Base-by-base conservation (phyloP, 2,797 vertebrate species). In the Acrossocheilus wenchowensis region DNA sequence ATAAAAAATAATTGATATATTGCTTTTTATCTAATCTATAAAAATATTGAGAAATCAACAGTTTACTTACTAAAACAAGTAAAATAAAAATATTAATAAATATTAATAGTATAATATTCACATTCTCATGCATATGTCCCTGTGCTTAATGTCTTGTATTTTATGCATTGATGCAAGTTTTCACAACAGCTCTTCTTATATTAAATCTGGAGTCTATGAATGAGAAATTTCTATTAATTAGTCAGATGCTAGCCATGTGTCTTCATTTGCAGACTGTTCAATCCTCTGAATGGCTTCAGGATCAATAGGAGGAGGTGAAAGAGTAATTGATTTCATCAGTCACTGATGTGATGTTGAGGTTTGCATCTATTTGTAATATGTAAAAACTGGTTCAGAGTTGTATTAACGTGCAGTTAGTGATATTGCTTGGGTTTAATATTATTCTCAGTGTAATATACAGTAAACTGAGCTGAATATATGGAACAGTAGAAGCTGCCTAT, bases 261-360 rank as follows among this genome's bases (percentile, higher is more conserved):
- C 87, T 77, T 54, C 66, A 75, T 90, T 91, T 39, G 43, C 89
- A 85, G 83, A 87, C 85, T 71, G 87, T 90, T 90, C 87, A 89
- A 89, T 92, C 86, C 50, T 80, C 82, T 91, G 89, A 89, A 89
- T 91, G 89, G 87, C 88, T 84, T 66, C 60, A 10, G 57, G 90
- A 93, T 94, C 92, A 92, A 93, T 94, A 91, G 78, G 50, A 86
- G 87, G 90, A 89, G 89, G 89, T 84, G 81, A 21, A 84, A 71
- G 86, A 81, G 62, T 90, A 92, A 93, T 89, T 90, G 89, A 73
- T 78, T 62, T 81, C 89, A 93, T 94, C 88, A 88, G 93, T 94
- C 92, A 91, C 78, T 90, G 82, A 83, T 90, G 88, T 88, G 91
- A 88, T 82, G 73, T 88, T 78, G 5, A 78, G 34, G 48, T 54